A percentile compares a stretch with the other conserved stretches of the same genome.
phyloP scores from a whole-genome alignment of 2,888 invertebrate species.

The Ornithoptera alexandrae region DNA sequence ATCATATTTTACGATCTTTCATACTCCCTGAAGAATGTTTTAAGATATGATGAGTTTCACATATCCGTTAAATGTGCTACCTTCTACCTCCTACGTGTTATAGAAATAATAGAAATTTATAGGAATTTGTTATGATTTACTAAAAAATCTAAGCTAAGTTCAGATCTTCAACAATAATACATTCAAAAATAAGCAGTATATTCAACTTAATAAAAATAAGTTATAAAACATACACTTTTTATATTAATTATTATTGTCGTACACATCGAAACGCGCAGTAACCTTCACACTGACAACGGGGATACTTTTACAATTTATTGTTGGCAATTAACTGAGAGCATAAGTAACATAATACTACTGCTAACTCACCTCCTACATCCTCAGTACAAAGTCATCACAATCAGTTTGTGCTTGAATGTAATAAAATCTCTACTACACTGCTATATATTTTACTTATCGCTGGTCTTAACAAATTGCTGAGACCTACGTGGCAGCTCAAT shows the following conservation, averaged over 20 bases:
- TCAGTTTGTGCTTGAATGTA: conserved; percentile 11
- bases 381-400: conserved; percentile 19
- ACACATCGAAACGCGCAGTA: conserved; percentile 21
- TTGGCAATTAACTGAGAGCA: conserved; percentile 37
- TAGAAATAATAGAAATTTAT: no score
- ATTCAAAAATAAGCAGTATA: background rate
- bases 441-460: conserved; percentile 3
- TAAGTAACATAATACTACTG: conserved; percentile 35
- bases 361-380: conserved; percentile 20
- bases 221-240: background rate
- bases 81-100: no score
- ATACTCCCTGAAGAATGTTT: no score
- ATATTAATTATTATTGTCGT: background rate
- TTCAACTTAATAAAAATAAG: background rate
- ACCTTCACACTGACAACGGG: conserved; percentile 35
- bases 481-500: no score
- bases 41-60: no score
- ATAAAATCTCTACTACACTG: background rate
- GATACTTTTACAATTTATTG: conserved; percentile 43
- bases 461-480: background rate
- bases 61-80: no score
- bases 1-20: no score
- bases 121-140: no score
- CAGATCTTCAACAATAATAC: no score
- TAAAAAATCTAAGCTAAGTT: no score